Conservation (phyloP, 1,140 invertebrate species). For the Sminthurinus signatus region DNA sequence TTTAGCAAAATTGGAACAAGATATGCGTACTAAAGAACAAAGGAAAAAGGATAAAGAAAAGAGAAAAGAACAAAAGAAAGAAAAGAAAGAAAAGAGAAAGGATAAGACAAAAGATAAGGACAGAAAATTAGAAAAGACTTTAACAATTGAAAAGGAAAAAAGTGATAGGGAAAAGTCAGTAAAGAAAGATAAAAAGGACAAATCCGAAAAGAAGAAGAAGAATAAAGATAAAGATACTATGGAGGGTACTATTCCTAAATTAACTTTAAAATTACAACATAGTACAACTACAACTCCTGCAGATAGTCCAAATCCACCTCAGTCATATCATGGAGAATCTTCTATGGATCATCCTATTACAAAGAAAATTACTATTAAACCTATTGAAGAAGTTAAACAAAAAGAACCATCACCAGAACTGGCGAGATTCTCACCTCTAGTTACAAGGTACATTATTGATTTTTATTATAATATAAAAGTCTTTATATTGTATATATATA, state of each 20-base stretch:
- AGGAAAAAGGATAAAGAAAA: slow-evolving; percentile 51
- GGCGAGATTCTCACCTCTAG: slow-evolving; percentile 69
- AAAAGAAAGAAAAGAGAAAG: slow-evolving; percentile 46
- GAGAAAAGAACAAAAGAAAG: slow-evolving; percentile 52
- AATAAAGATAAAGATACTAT: slow-evolving; percentile 52
- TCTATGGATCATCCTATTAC: slow-evolving; percentile 8
- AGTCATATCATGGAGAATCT: slow-evolving; percentile 9
- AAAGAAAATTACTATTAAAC: slow-evolving; percentile 36
- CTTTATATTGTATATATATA: too few species aligned
- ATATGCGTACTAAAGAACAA: slow-evolving; percentile 33
- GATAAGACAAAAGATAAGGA: slow-evolving; percentile 49
- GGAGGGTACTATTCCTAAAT: slow-evolving; percentile 54
- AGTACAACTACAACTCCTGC: slow-evolving; percentile 33
- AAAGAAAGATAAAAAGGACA: slow-evolving; percentile 57
- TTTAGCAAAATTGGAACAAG: slow-evolving; percentile 38
- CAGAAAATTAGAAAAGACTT: slow-evolving; percentile 53
- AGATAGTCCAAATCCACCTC: slow-evolving; percentile 37
- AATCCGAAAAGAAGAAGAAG: slow-evolving; percentile 54
- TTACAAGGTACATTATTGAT: slow-evolving; percentile 49
- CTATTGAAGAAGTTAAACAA: slow-evolving; percentile 27
- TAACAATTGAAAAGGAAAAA: slow-evolving; percentile 51
- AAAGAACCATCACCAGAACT: slow-evolving; percentile 68
- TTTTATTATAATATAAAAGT: not conserved
- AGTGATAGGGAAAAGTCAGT: slow-evolving; percentile 44
- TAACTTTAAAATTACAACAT: slow-evolving; percentile 69